Percentiles rank a stretch among this genome's conserved stretches.
phyloP scores from a whole-genome alignment of 2,888 invertebrate species.

The Caenorhabditis drosophilae region DNA sequence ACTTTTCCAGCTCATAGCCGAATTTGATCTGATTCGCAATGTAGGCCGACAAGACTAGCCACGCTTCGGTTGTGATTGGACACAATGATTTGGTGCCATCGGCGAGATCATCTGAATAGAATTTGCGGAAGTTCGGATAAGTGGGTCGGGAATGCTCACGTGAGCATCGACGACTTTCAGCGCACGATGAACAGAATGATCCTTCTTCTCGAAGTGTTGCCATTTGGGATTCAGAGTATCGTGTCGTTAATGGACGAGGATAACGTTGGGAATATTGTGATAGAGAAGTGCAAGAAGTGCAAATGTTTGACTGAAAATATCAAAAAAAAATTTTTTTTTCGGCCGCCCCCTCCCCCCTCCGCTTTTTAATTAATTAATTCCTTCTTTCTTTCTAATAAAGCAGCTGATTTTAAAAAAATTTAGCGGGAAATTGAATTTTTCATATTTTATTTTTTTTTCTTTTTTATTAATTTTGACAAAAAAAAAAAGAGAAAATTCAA shows the following conservation, averaged over 20 bases:
- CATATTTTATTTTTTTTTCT: too few relatives aligned
- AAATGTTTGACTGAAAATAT: constrained; percentile 24
- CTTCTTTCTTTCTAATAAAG: neutral
- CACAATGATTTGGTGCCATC: constrained; percentile 40
- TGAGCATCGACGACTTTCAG: constrained; percentile 30
- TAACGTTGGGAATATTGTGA: constrained; percentile 13
- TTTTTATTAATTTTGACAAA: too few relatives aligned
- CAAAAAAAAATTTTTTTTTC: constrained; percentile 3
- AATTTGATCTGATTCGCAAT: constrained; percentile 53
- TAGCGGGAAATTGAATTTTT: too few relatives aligned
- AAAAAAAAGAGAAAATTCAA: too few relatives aligned
- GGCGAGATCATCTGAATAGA: too few relatives aligned
- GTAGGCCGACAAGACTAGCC: constrained; percentile 48
- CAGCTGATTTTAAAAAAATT: too few relatives aligned
- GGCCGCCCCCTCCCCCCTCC: too few relatives aligned
- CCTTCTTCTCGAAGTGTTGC: constrained; percentile 36
- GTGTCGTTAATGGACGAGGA: constrained; percentile 20
- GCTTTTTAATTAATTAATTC: neutral
- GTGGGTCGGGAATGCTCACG: constrained; percentile 10
- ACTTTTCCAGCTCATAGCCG: constrained; percentile 48
- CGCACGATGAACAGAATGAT: constrained; percentile 33
- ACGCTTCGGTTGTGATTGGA: constrained; percentile 50
- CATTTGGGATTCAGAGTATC: constrained; percentile 37
- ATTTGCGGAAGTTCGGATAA: too few relatives aligned
- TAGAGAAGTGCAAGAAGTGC: constrained; percentile 34